Conservation (phyloP, 2,888 invertebrate genomes). For the Norana najaformis region DNA sequence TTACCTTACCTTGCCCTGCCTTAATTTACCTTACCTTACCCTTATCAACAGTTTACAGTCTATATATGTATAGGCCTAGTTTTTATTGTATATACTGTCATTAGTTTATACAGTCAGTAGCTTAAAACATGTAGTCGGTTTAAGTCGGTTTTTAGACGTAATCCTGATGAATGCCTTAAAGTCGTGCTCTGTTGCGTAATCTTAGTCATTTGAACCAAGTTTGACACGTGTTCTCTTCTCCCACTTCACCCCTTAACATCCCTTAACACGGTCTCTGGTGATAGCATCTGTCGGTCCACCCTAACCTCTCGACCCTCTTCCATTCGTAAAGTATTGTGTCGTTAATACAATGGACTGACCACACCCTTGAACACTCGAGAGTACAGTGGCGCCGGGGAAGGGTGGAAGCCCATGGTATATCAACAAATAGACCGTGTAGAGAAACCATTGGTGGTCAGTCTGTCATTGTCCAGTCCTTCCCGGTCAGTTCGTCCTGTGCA, state of each 20-base stretch:
- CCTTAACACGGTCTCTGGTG: not conserved
- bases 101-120: no score
- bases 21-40: no score
- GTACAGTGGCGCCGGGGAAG: not conserved
- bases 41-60: no score
- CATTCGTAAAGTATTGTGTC: not conserved
- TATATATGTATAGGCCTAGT: no score
- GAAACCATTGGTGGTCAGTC: not conserved
- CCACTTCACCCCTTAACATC: not conserved
- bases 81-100: no score
- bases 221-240: not conserved
- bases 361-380: not conserved
- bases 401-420: not conserved
- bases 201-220: not conserved
- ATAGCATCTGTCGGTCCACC: not conserved
- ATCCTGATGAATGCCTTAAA: not conserved
- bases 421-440: not conserved
- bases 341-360: not conserved
- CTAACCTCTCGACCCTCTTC: not conserved
- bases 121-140: not conserved
- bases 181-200: not conserved
- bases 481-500: not conserved
- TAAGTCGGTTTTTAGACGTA: not conserved
- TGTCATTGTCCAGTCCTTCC: not conserved
- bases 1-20: no score